These are phyloP conservation scores for Hyperopisus bebe DNA, from an alignment of 2,113 vertebrate genomes.

Conservation along the genomic window DNA sequence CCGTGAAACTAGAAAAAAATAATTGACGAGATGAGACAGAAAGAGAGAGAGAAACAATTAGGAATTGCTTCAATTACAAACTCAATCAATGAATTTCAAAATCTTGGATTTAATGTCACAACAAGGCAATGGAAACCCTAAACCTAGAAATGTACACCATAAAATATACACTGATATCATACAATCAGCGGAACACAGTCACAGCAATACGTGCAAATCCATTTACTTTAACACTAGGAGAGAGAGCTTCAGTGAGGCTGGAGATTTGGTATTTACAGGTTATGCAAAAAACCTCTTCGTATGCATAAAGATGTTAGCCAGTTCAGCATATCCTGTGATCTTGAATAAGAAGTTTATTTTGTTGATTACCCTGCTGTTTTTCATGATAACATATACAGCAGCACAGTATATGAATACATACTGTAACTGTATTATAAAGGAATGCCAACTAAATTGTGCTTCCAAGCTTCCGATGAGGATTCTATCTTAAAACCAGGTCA, in stretches of 20 bases:
- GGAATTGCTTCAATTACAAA: neutral
- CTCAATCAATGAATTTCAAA: neutral
- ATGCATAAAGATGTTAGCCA: neutral
- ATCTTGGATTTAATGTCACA: neutral
- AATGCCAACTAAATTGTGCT: neutral
- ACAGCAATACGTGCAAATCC: neutral
- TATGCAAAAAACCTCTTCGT: neutral
- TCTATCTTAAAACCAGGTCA: neutral
- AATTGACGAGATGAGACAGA: neutral
- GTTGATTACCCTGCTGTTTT: neutral
- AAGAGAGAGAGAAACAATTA: slow-evolving; percentile 1
- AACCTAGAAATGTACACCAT: neutral
- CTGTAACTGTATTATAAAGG: neutral
- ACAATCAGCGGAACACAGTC: slow-evolving; percentile 10
- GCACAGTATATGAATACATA: neutral
- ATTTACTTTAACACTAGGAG: neutral
- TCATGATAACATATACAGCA: neutral
- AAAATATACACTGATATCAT: neutral
- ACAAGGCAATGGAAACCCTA: neutral
- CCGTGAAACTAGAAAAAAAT: neutral
- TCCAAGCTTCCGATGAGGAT: neutral
- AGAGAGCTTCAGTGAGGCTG: neutral
- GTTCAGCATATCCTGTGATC: neutral
- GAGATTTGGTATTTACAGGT: neutral
- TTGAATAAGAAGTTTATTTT: neutral